Evolutionary conservation across 2,888 invertebrate species (phyloP).

Genomic region (Hemistola chrysoprasaria): DNA sequence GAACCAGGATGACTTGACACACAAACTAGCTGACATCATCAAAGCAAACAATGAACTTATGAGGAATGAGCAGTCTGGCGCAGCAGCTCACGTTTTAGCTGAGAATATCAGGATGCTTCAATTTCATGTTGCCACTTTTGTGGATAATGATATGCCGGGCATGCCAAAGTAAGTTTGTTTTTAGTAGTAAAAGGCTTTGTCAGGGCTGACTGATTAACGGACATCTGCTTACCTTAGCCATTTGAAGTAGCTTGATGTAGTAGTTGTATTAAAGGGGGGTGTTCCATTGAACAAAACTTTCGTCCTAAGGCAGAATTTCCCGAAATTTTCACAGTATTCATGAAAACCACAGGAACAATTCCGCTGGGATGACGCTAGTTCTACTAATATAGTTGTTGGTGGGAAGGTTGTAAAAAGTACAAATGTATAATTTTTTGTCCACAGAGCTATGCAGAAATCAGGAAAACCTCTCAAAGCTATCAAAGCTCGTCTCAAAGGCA

Average conservation of each 20-base stretch:
- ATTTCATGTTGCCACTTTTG: conserved; percentile 98
- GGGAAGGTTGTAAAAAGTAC: too few relatives aligned
- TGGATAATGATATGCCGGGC: conserved; percentile 99
- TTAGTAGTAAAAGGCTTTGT: background rate
- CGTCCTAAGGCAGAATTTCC: too few relatives aligned
- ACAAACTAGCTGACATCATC: conserved; percentile 98
- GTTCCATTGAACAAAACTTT: too few relatives aligned
- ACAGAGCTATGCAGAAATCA: conserved; percentile 98
- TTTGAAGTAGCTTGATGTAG: too few relatives aligned
- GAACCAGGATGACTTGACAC: conserved; percentile 99
- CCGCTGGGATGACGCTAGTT: too few relatives aligned
- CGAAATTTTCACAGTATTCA: too few relatives aligned
- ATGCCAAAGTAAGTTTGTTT: conserved; percentile 87
- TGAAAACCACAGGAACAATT: too few relatives aligned
- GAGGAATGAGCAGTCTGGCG: conserved; percentile 97
- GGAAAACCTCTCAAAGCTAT: conserved; percentile 99
- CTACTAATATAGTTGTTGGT: too few relatives aligned
- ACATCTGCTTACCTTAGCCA: too few relatives aligned
- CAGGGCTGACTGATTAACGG: too few relatives aligned
- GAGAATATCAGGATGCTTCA: conserved; percentile 99
- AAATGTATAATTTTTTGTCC: conserved; percentile 35
- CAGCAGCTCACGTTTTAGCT: conserved; percentile 97
- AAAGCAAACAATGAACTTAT: conserved; percentile 98
- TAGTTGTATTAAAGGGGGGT: too few relatives aligned
- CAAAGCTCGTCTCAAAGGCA: conserved; percentile 97